Evolutionary conservation across 1,140 invertebrate species (phyloP).

Genomic region (Drosophila rhopaloa): DNA sequence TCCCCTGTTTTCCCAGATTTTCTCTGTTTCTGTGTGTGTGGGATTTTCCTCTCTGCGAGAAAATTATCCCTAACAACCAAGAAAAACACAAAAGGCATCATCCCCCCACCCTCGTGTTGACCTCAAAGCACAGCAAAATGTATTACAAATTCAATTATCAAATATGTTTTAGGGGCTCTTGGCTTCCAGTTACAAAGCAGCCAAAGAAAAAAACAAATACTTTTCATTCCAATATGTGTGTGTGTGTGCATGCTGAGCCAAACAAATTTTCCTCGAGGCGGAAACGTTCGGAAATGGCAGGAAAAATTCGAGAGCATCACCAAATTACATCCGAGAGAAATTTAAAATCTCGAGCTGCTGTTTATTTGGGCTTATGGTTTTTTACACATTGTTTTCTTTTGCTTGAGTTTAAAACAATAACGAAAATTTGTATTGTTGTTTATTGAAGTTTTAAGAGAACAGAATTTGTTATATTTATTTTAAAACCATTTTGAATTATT

Average conservation of each 20-base stretch:
- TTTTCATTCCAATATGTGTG: constrained; percentile 25
- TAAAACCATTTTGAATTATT: too few species aligned
- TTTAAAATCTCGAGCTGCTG: constrained; percentile 19
- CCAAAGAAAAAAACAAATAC: constrained; percentile 32
- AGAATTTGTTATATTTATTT: not conserved
- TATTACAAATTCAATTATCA: constrained; percentile 80
- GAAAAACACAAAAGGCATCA: constrained; percentile 40
- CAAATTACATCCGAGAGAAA: constrained; percentile 38
- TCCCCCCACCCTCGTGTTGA: constrained; percentile 3
- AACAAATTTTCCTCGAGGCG: constrained; percentile 21
- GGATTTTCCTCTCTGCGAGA: constrained; percentile 1
- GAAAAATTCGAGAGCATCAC: constrained; percentile 27
- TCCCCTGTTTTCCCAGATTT: not conserved
- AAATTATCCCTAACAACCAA: constrained; percentile 57
- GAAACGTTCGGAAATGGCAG: constrained; percentile 28
- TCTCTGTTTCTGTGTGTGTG: not conserved
- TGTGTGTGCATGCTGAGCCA: constrained; percentile 2
- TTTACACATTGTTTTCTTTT: not conserved
- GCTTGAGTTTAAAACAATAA: not conserved
- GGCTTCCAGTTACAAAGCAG: constrained; percentile 37
- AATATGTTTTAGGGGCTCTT: constrained; percentile 66
- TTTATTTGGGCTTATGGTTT: constrained; percentile 11
- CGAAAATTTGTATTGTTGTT: not conserved
- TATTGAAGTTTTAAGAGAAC: not conserved
- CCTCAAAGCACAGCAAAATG: constrained; percentile 63